Base-by-base conservation (phyloP, 2,888 invertebrate genomes). In the Petrophora chlorosata region DNA sequence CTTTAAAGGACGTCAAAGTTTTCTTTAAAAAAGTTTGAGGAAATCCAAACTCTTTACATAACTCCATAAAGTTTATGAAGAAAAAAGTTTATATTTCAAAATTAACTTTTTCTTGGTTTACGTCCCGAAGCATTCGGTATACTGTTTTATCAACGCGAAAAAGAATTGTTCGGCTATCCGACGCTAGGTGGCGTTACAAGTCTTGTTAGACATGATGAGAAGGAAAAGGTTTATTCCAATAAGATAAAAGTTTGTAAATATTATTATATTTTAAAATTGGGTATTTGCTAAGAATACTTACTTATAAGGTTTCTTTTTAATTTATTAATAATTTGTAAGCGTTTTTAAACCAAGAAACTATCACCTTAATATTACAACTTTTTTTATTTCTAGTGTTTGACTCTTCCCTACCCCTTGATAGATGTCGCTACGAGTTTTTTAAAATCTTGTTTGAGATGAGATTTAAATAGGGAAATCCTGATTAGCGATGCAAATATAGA, bases 71-170 rank as follows among this genome's bases (percentile, higher is more conserved):
- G 23, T 40, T 45, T 26, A 2, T 5, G 2, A 16, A 17, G 39
- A 57, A 57, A 15, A 44, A 53, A 41, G 56, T 56, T 55, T 56
- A 36, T 15, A 36, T 19, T 8, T 17, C n/a, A 3, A 30, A 45
- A 42, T 40, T 36, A 22, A 28, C 22, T 23, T 34, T 40, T 34
- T 33, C 9, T 15, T 3, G 8, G n/a, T 22, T 12, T 28, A 44
- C 67, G 58, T 78, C 76, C 77, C 76, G 76, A 73, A 76, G 75
- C 76, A 70, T 75, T 50, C 43, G 43, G 16, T 44, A 5, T 12
- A 62, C 87, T 85, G 82, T 62, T 86, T 82, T 82, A 84, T 65
- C 87, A 59, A 79, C 80, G 36, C 2, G 5, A 3, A 3, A 25
- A 17, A 15, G n/a, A n/a, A 19, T 43, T 12, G 15, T 57, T 3